Conservation (phyloP, 2,797 vertebrate species). For the Channallabes apus region DNA sequence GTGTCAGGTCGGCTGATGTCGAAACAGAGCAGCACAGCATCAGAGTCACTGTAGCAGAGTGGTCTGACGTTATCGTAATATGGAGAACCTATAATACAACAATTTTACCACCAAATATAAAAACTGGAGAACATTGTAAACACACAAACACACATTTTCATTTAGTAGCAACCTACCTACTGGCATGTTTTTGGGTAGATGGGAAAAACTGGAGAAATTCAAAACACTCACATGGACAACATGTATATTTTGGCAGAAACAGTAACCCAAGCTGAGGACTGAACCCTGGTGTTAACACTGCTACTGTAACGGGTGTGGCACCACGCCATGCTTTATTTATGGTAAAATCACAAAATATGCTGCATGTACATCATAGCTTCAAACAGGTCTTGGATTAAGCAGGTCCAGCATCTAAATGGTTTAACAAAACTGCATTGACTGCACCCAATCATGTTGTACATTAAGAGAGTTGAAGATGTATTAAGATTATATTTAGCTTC, state of each 20-base stretch:
- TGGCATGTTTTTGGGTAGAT: not conserved
- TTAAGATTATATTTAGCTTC: no score
- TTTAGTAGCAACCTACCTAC: not conserved
- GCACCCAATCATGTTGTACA: conserved; percentile 20
- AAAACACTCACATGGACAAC: not conserved
- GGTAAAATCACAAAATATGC: not conserved
- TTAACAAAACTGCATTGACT: not conserved
- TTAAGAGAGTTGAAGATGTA: not conserved
- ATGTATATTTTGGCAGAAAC: not conserved
- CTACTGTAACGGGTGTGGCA: not conserved
- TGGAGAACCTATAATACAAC: conserved; percentile 80
- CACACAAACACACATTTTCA: not conserved
- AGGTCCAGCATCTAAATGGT: not conserved
- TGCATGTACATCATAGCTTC: not conserved
- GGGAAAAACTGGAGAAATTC: not conserved
- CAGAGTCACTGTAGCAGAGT: conserved; percentile 95
- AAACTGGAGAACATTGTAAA: not conserved
- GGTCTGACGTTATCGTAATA: conserved; percentile 97
- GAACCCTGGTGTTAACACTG: no score
- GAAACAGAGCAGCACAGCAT: conserved; percentile 90
- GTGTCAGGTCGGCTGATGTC: conserved; percentile 91
- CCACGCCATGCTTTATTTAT: not conserved
- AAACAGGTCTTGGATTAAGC: no score
- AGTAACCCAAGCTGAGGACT: not conserved
- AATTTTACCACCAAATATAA: not conserved